Evolutionary conservation across 2,888 invertebrate genomes (phyloP).

Genomic region (Mesorhabditis sp.): DNA sequence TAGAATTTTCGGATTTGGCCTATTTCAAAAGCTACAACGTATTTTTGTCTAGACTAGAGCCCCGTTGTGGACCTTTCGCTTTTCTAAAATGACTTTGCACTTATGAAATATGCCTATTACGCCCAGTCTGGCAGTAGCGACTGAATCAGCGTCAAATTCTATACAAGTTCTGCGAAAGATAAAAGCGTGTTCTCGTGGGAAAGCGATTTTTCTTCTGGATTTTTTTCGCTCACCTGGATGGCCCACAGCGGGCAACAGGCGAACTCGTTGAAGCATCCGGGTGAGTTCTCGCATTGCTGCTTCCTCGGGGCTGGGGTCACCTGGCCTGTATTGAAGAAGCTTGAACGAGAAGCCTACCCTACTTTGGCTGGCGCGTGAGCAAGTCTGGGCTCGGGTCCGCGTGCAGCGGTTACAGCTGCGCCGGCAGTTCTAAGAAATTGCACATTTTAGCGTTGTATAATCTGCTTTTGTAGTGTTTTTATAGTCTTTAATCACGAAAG

Average conservation of each 20-base stretch:
- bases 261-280: slow-evolving; percentile 54
- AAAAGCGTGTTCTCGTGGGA: neutral
- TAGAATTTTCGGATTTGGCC: too few species aligned
- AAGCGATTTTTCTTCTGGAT: neutral
- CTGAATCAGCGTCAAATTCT: too few species aligned
- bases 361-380: slow-evolving; percentile 23
- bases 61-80: too few species aligned
- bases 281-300: slow-evolving; percentile 32
- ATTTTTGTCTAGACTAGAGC: too few species aligned
- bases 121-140: too few species aligned
- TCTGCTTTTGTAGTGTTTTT: too few species aligned
- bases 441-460: neutral
- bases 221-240: neutral
- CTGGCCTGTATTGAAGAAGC: slow-evolving; percentile 5
- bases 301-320: slow-evolving; percentile 18
- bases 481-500: too few species aligned
- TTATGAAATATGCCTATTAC: too few species aligned
- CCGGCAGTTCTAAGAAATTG: slow-evolving; percentile 38
- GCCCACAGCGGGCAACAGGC: slow-evolving; percentile 49
- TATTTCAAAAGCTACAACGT: too few species aligned
- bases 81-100: too few species aligned
- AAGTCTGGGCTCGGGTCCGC: slow-evolving; percentile 35
- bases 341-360: neutral
- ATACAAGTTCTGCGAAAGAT: too few species aligned
- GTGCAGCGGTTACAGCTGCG: slow-evolving; percentile 41